Evolutionary conservation across 2,113 vertebrate genomes (phyloP), one percentile per base, ranked within the genome.

Genomic region (Gopherus evgoodei): DNA sequence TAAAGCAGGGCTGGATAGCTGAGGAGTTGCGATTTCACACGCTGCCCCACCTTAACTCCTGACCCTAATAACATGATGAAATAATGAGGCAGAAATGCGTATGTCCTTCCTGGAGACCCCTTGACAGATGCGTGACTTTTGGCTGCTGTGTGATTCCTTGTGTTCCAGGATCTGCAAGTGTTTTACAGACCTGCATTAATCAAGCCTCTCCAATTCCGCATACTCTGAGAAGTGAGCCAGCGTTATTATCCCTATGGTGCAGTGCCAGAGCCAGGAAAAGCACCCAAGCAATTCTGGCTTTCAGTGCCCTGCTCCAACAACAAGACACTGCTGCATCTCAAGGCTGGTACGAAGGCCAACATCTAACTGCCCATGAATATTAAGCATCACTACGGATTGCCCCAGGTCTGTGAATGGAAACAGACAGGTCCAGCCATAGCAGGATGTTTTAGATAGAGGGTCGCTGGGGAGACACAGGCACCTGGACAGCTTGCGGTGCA

Each of bases 21-120:
- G 27, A 2, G 4, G 17, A 31, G 22, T 17, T 24, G 29, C 3
- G 11, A 17, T 7, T 19, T 9, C 31, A 6, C 0, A 12, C 0
- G 42, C 1, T 11, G 3, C 8, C 56, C 87, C 56, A 10, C 17
- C 57, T 8, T 84, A 9, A 2, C 4, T 47, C 22, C 62, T 19
- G 22, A 29, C 7, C 8, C 56, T 54, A 11, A 35, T 38, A 22
- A 10, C 29, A 50, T 4, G 8, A n/a, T n/a, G 62, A 19, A 72
- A 72, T 11, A 38, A 9, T 38, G n/a, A 9, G 19, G 65, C n/a
- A 72, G 31, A 38, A 72, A 38, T n/a, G 6, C 11, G 4, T 38
- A 10, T 38, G 8, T 38, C 19, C 19, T 72, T 72, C 38, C 65
- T 19, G 19, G 35, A 72, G 19, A 38, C 14, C 17, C 35, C 16